Conservation (phyloP, 1,140 invertebrate genomes). For the Brachionus calyciflorus region DNA sequence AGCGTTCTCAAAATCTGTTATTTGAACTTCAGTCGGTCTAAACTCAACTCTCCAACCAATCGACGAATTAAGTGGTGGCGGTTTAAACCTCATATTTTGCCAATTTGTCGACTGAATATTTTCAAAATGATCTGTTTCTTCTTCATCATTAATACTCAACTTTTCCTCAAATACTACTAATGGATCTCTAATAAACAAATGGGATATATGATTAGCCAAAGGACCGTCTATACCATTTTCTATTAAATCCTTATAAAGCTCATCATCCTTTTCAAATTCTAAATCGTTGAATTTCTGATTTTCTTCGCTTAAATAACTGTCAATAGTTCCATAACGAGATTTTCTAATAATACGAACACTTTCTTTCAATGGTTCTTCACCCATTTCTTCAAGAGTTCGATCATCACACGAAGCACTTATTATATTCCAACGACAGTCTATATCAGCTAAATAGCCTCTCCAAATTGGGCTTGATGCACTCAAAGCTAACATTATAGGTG, state of each 20-base stretch:
- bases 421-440: slow-evolving; percentile 94
- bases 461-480: slow-evolving; percentile 93
- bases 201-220: slow-evolving; percentile 89
- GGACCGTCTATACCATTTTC: slow-evolving; percentile 80
- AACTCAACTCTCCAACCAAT: slow-evolving; percentile 99
- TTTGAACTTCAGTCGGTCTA: slow-evolving; percentile 79
- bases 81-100: slow-evolving; percentile 99
- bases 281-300: slow-evolving; percentile 88
- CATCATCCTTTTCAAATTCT: slow-evolving; percentile 77
- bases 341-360: no score
- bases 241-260: slow-evolving; percentile 75
- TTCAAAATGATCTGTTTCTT: slow-evolving; percentile 54
- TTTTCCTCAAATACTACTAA: slow-evolving; percentile 91
- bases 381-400: slow-evolving; percentile 86
- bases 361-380: no score
- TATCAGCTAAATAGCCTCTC: slow-evolving; percentile 85
- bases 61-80: slow-evolving; percentile 73
- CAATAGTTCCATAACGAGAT: slow-evolving; percentile 94
- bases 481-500: slow-evolving; percentile 95
- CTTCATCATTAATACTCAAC: slow-evolving; percentile 47
- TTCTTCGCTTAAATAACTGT: slow-evolving; percentile 86
- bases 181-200: slow-evolving; percentile 96
- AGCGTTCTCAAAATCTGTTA: slow-evolving; percentile 97
- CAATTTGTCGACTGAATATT: slow-evolving; percentile 99
- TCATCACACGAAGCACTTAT: slow-evolving; percentile 93